Evolutionary conservation across 2,888 invertebrate genomes (phyloP).

Genomic region (Liodrosophila aerea): DNA sequence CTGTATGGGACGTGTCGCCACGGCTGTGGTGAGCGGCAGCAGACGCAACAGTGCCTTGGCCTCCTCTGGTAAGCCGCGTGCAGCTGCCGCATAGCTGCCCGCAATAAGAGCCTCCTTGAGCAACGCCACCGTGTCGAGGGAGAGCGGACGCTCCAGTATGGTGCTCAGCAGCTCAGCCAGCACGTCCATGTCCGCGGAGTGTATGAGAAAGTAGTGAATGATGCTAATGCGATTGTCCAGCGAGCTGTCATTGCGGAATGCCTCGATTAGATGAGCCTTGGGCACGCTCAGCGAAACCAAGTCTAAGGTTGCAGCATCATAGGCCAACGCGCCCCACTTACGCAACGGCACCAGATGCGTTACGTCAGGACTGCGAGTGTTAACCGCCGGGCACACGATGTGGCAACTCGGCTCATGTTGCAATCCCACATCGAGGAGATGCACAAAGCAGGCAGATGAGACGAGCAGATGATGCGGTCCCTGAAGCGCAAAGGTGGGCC

Average conservation of each 20-base stretch:
- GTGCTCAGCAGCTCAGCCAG: slow-evolving; percentile 88
- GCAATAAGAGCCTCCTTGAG: slow-evolving; percentile 92
- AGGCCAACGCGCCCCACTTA: slow-evolving; percentile 81
- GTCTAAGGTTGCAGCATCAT: slow-evolving; percentile 88
- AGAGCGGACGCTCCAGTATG: slow-evolving; percentile 85
- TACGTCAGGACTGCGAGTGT: slow-evolving; percentile 81
- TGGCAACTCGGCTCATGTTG: slow-evolving; percentile 93
- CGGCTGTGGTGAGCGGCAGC: slow-evolving; percentile 87
- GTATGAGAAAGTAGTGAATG: slow-evolving; percentile 91
- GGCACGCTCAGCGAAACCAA: slow-evolving; percentile 87
- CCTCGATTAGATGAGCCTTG: slow-evolving; percentile 86
- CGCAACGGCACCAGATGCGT: slow-evolving; percentile 87
- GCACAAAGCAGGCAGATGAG: slow-evolving; percentile 91
- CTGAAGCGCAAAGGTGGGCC: slow-evolving; percentile 90
- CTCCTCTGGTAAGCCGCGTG: slow-evolving; percentile 88
- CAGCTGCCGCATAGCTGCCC: slow-evolving; percentile 88
- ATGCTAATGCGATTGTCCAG: slow-evolving; percentile 90
- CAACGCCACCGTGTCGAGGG: slow-evolving; percentile 84
- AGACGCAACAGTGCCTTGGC: slow-evolving; percentile 87
- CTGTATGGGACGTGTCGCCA: slow-evolving; percentile 80
- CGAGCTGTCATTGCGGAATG: slow-evolving; percentile 87
- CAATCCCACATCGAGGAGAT: slow-evolving; percentile 91
- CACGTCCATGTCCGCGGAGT: slow-evolving; percentile 88
- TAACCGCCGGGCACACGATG: slow-evolving; percentile 86
- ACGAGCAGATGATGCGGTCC: slow-evolving; percentile 91